A percentile compares a stretch with the other conserved stretches of the same genome.
These are phyloP conservation scores for Liopterus haemorrhoidalis DNA, from an alignment of 2,888 invertebrate species.

Conservation along the genomic window DNA sequence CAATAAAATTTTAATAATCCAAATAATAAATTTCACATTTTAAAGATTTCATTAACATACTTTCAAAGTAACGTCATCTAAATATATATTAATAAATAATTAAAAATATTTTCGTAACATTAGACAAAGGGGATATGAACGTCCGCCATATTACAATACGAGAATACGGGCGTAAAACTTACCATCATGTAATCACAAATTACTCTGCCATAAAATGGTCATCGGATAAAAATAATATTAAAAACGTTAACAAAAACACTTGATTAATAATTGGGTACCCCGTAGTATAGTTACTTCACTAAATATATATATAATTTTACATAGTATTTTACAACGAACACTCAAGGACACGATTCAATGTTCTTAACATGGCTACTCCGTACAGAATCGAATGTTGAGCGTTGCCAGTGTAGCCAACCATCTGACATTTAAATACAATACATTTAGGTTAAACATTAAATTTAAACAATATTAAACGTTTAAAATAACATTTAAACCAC, in stretches of 20 bases:
- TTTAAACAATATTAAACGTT: neutral
- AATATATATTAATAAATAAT: slow-evolving; percentile 17
- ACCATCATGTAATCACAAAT: slow-evolving; percentile 65
- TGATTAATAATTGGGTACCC: slow-evolving; percentile 50
- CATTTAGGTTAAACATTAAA: neutral
- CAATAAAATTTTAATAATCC: neutral
- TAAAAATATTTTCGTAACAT: slow-evolving; percentile 24
- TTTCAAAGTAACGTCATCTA: slow-evolving; percentile 10
- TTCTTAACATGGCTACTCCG: slow-evolving; percentile 53
- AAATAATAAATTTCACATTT: slow-evolving; percentile 8
- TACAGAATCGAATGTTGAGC: slow-evolving; percentile 26
- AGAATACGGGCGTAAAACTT: slow-evolving; percentile 47
- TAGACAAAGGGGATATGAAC: slow-evolving; percentile 40
- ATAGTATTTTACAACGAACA: slow-evolving; percentile 47
- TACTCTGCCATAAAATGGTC: slow-evolving; percentile 52
- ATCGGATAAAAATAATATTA: slow-evolving; percentile 51
- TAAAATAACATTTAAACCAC: neutral
- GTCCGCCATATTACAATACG: slow-evolving; percentile 50
- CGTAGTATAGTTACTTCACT: slow-evolving; percentile 50
- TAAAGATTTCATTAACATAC: neutral
- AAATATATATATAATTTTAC: slow-evolving; percentile 49
- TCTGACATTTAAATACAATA: neutral
- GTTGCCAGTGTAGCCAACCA: slow-evolving; percentile 25
- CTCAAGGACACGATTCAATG: slow-evolving; percentile 45
- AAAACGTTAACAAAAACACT: slow-evolving; percentile 44